Base-by-base conservation (phyloP, 2,888 invertebrate species). In the Oscheius sp. region DNA sequence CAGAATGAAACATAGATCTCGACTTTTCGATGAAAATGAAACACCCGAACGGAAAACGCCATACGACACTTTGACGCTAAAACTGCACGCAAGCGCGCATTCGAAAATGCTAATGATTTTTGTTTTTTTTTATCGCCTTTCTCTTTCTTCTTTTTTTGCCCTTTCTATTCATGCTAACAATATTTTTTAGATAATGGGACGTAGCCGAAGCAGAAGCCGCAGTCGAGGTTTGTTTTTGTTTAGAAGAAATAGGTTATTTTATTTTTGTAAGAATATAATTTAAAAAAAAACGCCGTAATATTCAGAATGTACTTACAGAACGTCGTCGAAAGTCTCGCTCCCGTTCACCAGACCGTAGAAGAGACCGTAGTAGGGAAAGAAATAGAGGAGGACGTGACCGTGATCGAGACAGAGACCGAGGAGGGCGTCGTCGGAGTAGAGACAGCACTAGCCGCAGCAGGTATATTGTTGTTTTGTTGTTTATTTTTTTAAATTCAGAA, bases 161-260 rank as follows among this genome's bases (percentile, higher is more conserved):
- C 6, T 0, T 16, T 16, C n/a, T 52, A 46, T 46, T 46, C 1
- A 7, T 23, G 35, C 2, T 52, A 3, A 25, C 0, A 9, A 2
- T 52, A 0, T n/a, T 52, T 52, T 49, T 29, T 9, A 41, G 25
- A 49, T n/a, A 25, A 79, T 79, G 79, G 79, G 71, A 1, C 79
- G 79, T 18, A 79, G 79, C 43, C 76, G 79, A 13, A 81, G 81
- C 72, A 69, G 72, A 72, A 68, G 75, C 72, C 46, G 72, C 49
- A 66, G 75, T 74, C 27, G 66, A 56, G 73, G 73, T 78, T 29
- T 52, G 68, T 69, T 72, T 68, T 12, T 61, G 5, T 5, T 3
- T 16, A 58, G 23, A n/a, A 9, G 7, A 52, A 52, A 52, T 9
- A 18, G 18, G 18, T 18, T 9, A n/a, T 18, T 52, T 18, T 52